Base-by-base conservation (phyloP, 2,797 vertebrate genomes). In the Myotis myotis region DNA sequence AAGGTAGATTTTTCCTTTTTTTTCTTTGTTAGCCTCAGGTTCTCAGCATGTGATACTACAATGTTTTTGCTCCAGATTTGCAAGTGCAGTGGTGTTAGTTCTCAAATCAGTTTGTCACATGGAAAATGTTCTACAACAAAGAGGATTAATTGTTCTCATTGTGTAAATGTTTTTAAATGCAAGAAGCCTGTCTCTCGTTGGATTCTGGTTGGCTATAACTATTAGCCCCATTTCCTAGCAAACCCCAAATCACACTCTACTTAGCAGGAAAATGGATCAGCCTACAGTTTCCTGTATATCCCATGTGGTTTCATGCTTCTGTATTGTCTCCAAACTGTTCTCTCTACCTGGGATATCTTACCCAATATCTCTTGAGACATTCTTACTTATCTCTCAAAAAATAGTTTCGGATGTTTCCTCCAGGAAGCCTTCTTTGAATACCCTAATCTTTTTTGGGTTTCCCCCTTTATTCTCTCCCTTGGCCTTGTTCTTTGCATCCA, bases 121-220 rank as follows among this genome's bases (percentile, higher is more conserved):
- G 75, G 62, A 70, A 90, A 96, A 89, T 97, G 94, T 97, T 97
- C 92, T 86, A 79, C 90, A 96, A 96, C 96, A 97, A 96, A 97
- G 60, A 80, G 7, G 25, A 95, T 89, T 96, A 97, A 96, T 94
- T 96, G 79, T 94, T 93, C 95, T 94, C 51, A 13, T 28, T 28
- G 36, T 91, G 79, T 91, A 82, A 96, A 80, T 64, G 57, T 86
- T 96, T 96, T 93, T 55, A 91, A 74, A 53, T 36, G 49, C 82
- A 79, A 87, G 70, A 93, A 83, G 41, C 11, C 19, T 25, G 10
- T 68, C 66, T 97, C 16, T 86, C 51, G 7, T 23, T 82, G 72
- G 60, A 28, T 93, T 82, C 87, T 44, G 6, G 33, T 76, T 62
- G 60, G 30, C 75, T 76, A 0, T 71, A 57, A 10, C 78, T 88